These are phyloP conservation scores for Australoheros facetus DNA, from an alignment of 2,797 vertebrate genomes.

Conservation along the genomic window DNA sequence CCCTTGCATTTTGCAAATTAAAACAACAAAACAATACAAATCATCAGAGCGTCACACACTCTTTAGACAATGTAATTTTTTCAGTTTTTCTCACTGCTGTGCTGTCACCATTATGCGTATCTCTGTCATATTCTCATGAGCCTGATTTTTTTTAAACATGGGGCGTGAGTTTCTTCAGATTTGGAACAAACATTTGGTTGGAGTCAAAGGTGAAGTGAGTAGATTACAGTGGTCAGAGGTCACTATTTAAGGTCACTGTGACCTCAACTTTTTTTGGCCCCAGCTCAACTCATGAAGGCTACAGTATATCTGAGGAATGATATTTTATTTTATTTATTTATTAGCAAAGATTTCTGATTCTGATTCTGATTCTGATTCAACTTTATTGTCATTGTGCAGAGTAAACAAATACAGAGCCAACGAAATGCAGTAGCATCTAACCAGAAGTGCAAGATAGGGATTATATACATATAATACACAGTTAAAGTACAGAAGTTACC, in stretches of 20 bases:
- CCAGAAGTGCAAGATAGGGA: too few species aligned
- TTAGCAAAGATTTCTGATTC: not conserved
- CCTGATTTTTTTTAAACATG: not conserved
- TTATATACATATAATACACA: too few species aligned
- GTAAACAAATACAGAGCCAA: too few species aligned
- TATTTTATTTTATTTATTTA: not conserved
- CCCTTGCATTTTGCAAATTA: not conserved
- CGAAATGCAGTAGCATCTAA: too few species aligned
- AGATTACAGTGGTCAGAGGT: not conserved
- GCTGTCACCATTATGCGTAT: not conserved
- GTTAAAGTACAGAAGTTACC: too few species aligned
- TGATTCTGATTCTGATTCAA: not conserved
- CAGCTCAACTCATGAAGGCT: not conserved
- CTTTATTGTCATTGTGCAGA: too few species aligned
- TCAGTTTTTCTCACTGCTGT: not conserved
- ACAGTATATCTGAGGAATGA: not conserved
- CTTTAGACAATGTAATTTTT: not conserved
- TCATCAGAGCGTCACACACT: too few species aligned
- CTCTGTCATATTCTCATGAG: not conserved
- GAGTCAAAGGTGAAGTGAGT: not conserved
- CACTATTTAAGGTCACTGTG: not conserved
- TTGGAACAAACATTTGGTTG: not conserved
- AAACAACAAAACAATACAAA: not conserved
- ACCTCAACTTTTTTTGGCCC: not conserved
- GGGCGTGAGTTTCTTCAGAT: not conserved